A percentile compares a stretch with the other conserved stretches of the same genome.
These are phyloP conservation scores for Calidris pygmaea DNA, from an alignment of 2,113 vertebrate species.

Conservation along the genomic window DNA sequence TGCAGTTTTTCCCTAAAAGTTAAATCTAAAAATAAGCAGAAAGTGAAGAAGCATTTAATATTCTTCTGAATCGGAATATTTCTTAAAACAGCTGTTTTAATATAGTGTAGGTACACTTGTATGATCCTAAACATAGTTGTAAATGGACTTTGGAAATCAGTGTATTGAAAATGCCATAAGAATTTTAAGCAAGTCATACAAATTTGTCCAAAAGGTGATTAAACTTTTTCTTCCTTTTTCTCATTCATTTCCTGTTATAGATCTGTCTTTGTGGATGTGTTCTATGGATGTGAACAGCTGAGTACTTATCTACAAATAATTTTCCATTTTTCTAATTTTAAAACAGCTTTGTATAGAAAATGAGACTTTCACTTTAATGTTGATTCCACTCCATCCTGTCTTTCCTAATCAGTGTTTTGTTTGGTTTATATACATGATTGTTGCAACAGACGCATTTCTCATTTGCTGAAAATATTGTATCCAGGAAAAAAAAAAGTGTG, in stretches of 20 bases:
- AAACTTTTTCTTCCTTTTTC: neutral
- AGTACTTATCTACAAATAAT: neutral
- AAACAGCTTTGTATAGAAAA: neutral
- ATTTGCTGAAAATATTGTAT: neutral
- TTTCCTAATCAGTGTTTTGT: neutral
- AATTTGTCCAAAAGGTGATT: neutral
- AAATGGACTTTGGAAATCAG: neutral
- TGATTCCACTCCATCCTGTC: neutral
- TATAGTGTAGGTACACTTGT: neutral
- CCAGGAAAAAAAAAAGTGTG: neutral
- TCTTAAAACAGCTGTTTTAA: neutral
- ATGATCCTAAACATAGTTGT: neutral
- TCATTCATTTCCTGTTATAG: neutral
- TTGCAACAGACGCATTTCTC: neutral
- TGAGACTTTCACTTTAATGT: neutral
- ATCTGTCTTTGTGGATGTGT: neutral
- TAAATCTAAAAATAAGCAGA: slow-evolving; percentile 33
- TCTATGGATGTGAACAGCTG: neutral
- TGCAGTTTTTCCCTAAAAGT: slow-evolving; percentile 29
- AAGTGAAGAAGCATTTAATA: neutral
- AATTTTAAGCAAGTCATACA: neutral
- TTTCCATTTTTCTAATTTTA: neutral
- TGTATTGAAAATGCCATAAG: neutral
- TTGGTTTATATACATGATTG: neutral
- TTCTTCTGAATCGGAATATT: neutral